Percentiles rank a stretch among this genome's conserved stretches.
These are phyloP conservation scores for Camponotus floridanus DNA, from an alignment of 1,140 invertebrate species.

Conservation along the genomic window DNA sequence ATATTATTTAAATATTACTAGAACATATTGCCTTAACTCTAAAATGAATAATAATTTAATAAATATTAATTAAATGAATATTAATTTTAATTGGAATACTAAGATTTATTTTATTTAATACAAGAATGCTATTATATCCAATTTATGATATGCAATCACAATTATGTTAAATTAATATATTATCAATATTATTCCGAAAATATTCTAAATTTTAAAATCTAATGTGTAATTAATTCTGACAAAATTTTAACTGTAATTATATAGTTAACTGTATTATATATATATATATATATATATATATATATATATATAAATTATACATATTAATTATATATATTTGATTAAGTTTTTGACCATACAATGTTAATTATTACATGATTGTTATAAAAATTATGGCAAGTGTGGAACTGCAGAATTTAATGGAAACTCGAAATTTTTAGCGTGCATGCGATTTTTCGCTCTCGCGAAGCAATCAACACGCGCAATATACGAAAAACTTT, in stretches of 20 bases:
- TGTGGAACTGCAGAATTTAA: background rate
- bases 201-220: background rate
- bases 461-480: constrained; percentile 46
- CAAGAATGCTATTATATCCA: too few relatives aligned
- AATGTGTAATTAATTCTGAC: background rate
- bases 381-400: background rate
- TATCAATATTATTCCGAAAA: background rate
- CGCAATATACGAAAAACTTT: constrained; percentile 48
- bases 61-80: too few relatives aligned
- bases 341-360: background rate
- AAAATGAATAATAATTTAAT: too few relatives aligned
- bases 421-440: constrained; percentile 15
- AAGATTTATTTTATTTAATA: too few relatives aligned
- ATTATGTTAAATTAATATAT: too few relatives aligned
- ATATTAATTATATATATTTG: background rate
- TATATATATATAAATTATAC: too few relatives aligned
- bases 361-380: background rate
- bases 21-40: background rate
- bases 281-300: too few relatives aligned
- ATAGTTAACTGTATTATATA: background rate
- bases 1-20: background rate
- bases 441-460: constrained; percentile 1
- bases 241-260: background rate
- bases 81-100: too few relatives aligned
- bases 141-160: too few relatives aligned